phyloP scores from a whole-genome alignment of 2,888 invertebrate genomes.

The Pyrochroa serraticornis region DNA sequence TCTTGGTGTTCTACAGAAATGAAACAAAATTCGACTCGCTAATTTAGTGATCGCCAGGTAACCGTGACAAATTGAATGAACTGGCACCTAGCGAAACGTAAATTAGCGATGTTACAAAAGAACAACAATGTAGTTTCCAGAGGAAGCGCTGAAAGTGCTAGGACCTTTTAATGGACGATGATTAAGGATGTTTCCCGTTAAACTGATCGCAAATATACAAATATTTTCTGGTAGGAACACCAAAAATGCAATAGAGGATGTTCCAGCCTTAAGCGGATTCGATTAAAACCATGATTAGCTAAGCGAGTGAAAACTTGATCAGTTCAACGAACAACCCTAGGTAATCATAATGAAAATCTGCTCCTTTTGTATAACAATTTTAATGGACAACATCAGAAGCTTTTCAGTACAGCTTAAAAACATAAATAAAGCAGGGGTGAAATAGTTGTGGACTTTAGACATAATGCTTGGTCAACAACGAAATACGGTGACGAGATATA shows the following conservation, averaged over 20 bases:
- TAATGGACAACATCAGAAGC: constrained; percentile 53
- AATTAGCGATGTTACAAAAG: too few relatives aligned
- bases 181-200: neutral
- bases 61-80: constrained; percentile 7
- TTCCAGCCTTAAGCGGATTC: too few relatives aligned
- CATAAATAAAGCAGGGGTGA: constrained; percentile 52
- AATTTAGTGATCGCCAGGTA: too few relatives aligned
- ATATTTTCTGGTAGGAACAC: too few relatives aligned
- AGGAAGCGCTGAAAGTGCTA: neutral
- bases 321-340: too few relatives aligned
- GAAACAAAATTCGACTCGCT: constrained; percentile 29
- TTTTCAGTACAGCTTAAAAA: constrained; percentile 50
- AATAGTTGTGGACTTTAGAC: constrained; percentile 45
- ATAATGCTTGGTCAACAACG: constrained; percentile 38
- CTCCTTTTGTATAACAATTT: constrained; percentile 50
- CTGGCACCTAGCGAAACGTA: neutral
- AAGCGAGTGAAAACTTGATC: too few relatives aligned
- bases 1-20: constrained; percentile 21
- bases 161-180: neutral
- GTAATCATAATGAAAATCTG: constrained; percentile 30
- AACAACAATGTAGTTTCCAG: neutral
- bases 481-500: constrained; percentile 45
- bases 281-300: too few relatives aligned
- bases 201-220: neutral
- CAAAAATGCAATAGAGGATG: too few relatives aligned